A percentile compares a stretch with the other conserved stretches of the same genome.
phyloP scores from a whole-genome alignment of 2,888 invertebrate genomes.

The Pasiphila rectangulata region DNA sequence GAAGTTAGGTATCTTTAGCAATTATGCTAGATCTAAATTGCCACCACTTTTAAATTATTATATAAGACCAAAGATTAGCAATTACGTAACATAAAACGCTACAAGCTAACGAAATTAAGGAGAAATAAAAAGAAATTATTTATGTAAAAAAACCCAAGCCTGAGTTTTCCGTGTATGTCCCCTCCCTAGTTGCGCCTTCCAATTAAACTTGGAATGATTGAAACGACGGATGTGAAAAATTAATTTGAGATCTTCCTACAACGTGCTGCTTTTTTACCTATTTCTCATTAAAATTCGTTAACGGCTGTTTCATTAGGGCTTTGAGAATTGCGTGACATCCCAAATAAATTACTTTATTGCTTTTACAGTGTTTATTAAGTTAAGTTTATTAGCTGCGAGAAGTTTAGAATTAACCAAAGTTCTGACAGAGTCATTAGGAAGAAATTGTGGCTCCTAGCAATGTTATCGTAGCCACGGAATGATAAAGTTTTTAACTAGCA shows the following conservation, averaged over 20 bases:
- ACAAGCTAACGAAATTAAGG: too few relatives aligned
- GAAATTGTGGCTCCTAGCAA: not conserved
- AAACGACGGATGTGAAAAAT: conserved; percentile 48
- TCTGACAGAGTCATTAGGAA: not conserved
- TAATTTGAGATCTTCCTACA: conserved; percentile 34
- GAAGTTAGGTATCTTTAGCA: too few relatives aligned
- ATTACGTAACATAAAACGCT: too few relatives aligned
- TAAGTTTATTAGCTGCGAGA: not conserved
- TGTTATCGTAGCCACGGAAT: too few relatives aligned
- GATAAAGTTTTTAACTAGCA: too few relatives aligned
- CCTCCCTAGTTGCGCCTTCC: conserved; percentile 40
- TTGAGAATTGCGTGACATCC: conserved; percentile 12
- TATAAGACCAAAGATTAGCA: too few relatives aligned
- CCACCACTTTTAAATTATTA: too few relatives aligned
- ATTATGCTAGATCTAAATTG: too few relatives aligned
- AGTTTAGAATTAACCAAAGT: not conserved
- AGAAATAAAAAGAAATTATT: not conserved
- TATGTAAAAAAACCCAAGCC: conserved; percentile 3
- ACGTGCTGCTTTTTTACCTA: conserved; percentile 20
- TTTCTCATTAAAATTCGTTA: conserved; percentile 27
- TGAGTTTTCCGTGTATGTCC: conserved; percentile 10
- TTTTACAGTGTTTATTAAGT: conserved; percentile 2
- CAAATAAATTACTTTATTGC: conserved; percentile 24
- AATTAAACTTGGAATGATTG: conserved; percentile 54
- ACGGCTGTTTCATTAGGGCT: conserved; percentile 16